Conservation (phyloP, 2,888 invertebrate species). For the Endomychus coccineus region DNA sequence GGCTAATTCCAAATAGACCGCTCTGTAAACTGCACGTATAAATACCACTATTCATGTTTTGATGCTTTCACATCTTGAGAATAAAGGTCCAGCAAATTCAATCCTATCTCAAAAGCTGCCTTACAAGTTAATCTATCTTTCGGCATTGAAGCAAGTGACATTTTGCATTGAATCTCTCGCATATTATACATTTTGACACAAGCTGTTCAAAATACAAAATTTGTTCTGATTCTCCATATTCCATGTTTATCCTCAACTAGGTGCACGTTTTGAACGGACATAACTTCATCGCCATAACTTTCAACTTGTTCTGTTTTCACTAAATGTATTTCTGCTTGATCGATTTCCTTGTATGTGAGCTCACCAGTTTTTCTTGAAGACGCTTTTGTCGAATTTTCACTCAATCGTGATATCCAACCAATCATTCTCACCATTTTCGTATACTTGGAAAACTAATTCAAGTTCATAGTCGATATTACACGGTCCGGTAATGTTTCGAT, state of each 20-base stretch:
- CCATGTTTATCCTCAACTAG: slow-evolving; percentile 1
- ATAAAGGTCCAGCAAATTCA: no score
- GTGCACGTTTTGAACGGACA: background rate
- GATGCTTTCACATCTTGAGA: no score
- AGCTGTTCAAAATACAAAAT: background rate
- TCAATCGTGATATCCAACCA: slow-evolving; percentile 2
- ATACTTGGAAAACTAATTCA: background rate
- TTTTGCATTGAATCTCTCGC: no score
- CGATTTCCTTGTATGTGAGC: background rate
- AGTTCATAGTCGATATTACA: background rate
- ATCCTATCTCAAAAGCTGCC: no score
- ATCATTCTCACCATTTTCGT: background rate
- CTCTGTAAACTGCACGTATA: no score
- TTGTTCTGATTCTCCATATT: slow-evolving; percentile 1
- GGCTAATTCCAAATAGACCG: no score
- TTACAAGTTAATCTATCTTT: no score
- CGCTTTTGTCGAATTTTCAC: background rate
- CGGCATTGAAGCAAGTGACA: no score
- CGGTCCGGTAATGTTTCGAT: background rate
- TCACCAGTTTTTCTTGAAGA: background rate
- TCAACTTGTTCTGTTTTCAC: background rate
- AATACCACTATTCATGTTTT: no score
- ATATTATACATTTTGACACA: no score
- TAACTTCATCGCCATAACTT: background rate
- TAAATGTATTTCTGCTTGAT: background rate